These are phyloP conservation scores for Andrena chrysosceles DNA, from an alignment of 2,888 invertebrate genomes.

Conservation along the genomic window DNA sequence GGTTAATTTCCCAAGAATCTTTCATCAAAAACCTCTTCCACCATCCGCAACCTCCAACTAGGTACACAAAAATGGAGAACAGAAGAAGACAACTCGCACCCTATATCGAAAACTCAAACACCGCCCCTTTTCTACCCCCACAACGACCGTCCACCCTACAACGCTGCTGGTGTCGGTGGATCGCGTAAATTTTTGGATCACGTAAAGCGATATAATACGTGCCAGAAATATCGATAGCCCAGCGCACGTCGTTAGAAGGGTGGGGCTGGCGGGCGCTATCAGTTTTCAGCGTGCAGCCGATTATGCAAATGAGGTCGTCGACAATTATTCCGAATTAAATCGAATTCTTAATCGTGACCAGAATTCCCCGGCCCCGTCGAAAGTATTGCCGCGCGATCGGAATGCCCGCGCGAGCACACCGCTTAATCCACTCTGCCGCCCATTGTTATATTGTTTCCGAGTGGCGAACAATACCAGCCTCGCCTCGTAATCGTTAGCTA, in stretches of 20 bases:
- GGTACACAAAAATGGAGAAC: too few species aligned
- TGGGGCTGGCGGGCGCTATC: conserved; percentile 46
- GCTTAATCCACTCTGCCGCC: conserved; percentile 41
- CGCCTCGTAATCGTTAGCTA: conserved; percentile 43
- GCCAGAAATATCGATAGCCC: conserved; percentile 66
- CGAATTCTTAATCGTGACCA: conserved; percentile 69
- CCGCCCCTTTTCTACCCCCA: too few species aligned
- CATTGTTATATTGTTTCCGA: conserved; percentile 54
- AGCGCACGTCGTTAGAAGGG: conserved; percentile 41
- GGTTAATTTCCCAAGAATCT: too few species aligned
- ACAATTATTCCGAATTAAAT: conserved; percentile 71
- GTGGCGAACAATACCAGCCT: conserved; percentile 49
- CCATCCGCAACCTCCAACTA: too few species aligned
- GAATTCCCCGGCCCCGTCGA: conserved; percentile 35
- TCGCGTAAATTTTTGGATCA: conserved; percentile 68
- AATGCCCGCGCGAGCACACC: background rate
- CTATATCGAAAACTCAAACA: too few species aligned
- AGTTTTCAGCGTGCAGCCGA: conserved; percentile 63
- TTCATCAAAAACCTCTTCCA: too few species aligned
- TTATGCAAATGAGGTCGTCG: conserved; percentile 62
- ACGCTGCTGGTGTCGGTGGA: background rate
- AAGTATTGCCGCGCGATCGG: conserved; percentile 25
- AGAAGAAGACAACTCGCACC: too few species aligned
- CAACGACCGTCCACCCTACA: too few species aligned
- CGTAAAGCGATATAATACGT: conserved; percentile 69